Evolutionary conservation across 2,113 vertebrate species (phyloP).

Genomic region (Poeciliopsis prolifica): DNA sequence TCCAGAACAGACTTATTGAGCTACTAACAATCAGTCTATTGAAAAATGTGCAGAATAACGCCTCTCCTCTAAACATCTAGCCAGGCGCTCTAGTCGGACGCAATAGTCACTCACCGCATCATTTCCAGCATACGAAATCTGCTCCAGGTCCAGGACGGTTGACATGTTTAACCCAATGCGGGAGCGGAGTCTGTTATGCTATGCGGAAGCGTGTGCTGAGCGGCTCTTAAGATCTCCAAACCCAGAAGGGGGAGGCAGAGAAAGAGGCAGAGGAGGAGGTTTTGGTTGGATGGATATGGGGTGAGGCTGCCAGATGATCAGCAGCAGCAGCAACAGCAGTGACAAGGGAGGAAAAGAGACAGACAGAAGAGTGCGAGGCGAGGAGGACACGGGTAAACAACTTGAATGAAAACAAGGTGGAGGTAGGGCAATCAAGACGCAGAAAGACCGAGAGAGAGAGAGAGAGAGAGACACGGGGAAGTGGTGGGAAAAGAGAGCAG

Average conservation of each 20-base stretch:
- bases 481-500: conserved; percentile 54
- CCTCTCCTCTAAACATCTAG: conserved; percentile 27
- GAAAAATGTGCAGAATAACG: conserved; percentile 26
- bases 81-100: conserved; percentile 54
- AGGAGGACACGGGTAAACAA: conserved; percentile 60
- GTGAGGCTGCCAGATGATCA: conserved; percentile 50
- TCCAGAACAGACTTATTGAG: conserved; percentile 26
- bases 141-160: conserved; percentile 82
- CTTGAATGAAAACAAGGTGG: conserved; percentile 62
- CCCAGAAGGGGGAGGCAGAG: conserved; percentile 36
- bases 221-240: conserved; percentile 69
- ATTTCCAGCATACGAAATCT: conserved; percentile 77
- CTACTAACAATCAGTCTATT: conserved; percentile 21
- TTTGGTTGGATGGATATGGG: conserved; percentile 53
- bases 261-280: conserved; percentile 35
- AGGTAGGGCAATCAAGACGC: conserved; percentile 37
- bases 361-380: conserved; percentile 43
- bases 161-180: conserved; percentile 79
- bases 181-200: conserved; percentile 70
- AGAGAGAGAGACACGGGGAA: conserved; percentile 37
- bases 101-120: conserved; percentile 80
- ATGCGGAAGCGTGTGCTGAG: conserved; percentile 63
- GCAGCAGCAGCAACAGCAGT: conserved; percentile 31
- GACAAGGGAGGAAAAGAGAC: conserved; percentile 41
- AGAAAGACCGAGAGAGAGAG: conserved; percentile 47